Conservation (phyloP, 1,140 invertebrate genomes). For the Paramacrobiotus metropolitanus region DNA sequence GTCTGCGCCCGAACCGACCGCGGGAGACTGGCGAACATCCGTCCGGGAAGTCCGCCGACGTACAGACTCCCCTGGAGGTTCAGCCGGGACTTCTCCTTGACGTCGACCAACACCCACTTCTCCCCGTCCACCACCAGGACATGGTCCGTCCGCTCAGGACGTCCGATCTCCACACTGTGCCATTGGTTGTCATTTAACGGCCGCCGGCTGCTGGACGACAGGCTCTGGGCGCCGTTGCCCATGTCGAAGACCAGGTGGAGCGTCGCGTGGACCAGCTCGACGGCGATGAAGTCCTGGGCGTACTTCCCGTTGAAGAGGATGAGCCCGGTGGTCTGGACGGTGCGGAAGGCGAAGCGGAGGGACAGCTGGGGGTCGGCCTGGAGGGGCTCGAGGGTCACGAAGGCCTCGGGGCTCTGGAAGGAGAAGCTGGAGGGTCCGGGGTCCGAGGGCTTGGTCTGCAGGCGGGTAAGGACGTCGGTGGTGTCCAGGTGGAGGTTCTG, state of each 20-base stretch:
- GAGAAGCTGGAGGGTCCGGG: too few relatives aligned
- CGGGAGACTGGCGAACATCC: constrained; percentile 49
- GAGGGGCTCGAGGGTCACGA: constrained; percentile 58
- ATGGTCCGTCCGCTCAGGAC: constrained; percentile 60
- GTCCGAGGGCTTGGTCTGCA: too few relatives aligned
- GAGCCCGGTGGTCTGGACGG: constrained; percentile 64
- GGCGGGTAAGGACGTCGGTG: too few relatives aligned
- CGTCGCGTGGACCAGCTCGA: constrained; percentile 77
- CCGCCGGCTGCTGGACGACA: constrained; percentile 47
- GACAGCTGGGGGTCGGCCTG: constrained; percentile 69
- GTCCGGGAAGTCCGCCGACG: constrained; percentile 59
- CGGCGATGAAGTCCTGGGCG: constrained; percentile 60
- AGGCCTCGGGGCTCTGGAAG: constrained; percentile 72
- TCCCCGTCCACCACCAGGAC: constrained; percentile 72
- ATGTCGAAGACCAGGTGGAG: constrained; percentile 73
- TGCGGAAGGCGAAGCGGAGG: constrained; percentile 78
- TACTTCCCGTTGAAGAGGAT: constrained; percentile 76
- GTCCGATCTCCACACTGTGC: constrained; percentile 67
- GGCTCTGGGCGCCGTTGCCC: constrained; percentile 62
- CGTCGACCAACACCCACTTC: constrained; percentile 49
- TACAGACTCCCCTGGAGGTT: constrained; percentile 69
- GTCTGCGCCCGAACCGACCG: constrained; percentile 51
- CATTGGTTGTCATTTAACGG: constrained; percentile 73
- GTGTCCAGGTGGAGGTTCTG: too few relatives aligned
- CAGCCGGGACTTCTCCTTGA: constrained; percentile 50